Percentiles rank a stretch among this genome's conserved stretches.
Evolutionary conservation across 2,113 vertebrate genomes (phyloP).

Genomic region (Chroicocephalus ridibundus): DNA sequence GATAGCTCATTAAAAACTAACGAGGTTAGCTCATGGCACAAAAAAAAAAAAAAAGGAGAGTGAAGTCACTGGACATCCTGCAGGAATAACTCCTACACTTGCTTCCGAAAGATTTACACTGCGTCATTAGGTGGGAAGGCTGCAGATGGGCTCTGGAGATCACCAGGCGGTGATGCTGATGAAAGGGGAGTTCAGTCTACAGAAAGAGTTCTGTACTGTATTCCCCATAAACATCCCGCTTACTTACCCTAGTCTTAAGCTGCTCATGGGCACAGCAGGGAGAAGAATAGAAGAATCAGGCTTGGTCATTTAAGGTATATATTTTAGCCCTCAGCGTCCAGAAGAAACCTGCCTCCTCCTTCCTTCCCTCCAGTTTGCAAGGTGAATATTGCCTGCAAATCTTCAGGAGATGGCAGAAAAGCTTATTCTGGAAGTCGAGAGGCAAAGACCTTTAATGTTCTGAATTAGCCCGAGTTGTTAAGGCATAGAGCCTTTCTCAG

Average conservation of each 20-base stretch:
- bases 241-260: fast-evolving
- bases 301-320: neutral
- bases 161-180: neutral
- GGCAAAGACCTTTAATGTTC: neutral
- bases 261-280: fast-evolving
- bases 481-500: neutral
- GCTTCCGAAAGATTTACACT: neutral
- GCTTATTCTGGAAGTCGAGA: neutral
- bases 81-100: neutral
- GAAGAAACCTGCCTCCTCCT: neutral
- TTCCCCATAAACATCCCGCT: neutral
- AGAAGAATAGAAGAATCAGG: neutral
- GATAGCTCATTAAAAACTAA: neutral
- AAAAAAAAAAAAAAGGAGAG: neutral
- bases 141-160: neutral
- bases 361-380: neutral
- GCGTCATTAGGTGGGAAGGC: neutral
- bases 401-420: neutral
- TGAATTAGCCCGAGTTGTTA: neutral
- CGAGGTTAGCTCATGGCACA: neutral
- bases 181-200: fast-evolving
- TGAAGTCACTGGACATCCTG: neutral
- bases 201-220: neutral
- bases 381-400: neutral
- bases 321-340: neutral